These are phyloP conservation scores for Rhabdomys dilectus DNA, from an alignment of 2,113 vertebrate species.

Conservation along the genomic window DNA sequence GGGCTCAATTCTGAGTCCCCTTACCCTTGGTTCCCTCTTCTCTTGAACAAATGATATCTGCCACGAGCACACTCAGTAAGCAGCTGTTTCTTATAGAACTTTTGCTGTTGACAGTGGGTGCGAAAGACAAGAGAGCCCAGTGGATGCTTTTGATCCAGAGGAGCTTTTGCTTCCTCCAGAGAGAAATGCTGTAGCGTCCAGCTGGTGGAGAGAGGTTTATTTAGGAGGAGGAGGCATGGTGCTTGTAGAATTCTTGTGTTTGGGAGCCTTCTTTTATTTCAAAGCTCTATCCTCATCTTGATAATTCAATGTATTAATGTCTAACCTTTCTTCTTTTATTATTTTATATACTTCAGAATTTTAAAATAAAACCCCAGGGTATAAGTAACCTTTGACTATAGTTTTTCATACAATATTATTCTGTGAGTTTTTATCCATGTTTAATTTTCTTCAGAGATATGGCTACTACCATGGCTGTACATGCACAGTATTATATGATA, in stretches of 20 bases:
- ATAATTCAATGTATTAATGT: not conserved
- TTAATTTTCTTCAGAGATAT: slow-evolving; percentile 7
- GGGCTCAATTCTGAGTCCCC: not conserved
- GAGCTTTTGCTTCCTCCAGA: too few species aligned
- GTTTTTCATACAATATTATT: not conserved
- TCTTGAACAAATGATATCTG: not conserved
- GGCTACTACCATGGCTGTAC: not conserved
- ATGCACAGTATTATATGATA: not conserved
- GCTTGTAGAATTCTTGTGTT: not conserved
- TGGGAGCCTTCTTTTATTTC: not conserved
- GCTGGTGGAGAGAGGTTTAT: not conserved
- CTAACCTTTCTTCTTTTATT: not conserved
- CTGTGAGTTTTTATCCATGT: not conserved
- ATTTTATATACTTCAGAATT: slow-evolving; percentile 12
- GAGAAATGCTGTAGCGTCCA: not conserved
- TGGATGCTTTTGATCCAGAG: not conserved
- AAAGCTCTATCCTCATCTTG: not conserved
- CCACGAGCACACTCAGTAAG: not conserved
- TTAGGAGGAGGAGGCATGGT: not conserved
- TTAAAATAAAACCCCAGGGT: not conserved
- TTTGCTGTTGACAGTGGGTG: not conserved
- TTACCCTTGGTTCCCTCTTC: not conserved
- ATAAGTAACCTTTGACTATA: not conserved
- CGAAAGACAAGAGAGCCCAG: not conserved
- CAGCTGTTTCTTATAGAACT: not conserved